phyloP scores from a whole-genome alignment of 2,888 invertebrate species.

The Trilocha varians region DNA sequence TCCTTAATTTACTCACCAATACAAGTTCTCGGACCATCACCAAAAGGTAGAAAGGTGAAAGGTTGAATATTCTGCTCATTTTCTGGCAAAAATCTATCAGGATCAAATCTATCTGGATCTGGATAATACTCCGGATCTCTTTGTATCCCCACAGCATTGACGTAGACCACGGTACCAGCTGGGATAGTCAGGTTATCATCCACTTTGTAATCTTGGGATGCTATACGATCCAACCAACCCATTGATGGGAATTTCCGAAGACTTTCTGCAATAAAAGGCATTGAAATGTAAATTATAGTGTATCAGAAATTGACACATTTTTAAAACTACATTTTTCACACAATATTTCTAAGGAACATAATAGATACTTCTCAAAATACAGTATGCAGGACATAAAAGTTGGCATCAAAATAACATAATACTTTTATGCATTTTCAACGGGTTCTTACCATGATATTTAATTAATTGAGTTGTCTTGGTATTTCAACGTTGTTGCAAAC shows the following conservation, averaged over 20 bases:
- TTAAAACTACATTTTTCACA: too few species aligned
- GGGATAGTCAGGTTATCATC: slow-evolving; percentile 25
- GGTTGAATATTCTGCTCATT: slow-evolving; percentile 43
- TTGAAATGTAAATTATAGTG: background rate
- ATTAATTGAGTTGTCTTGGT: too few species aligned
- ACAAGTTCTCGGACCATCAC: too few species aligned
- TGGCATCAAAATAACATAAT: too few species aligned
- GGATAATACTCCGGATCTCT: slow-evolving; percentile 56
- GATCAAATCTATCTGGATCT: slow-evolving; percentile 65
- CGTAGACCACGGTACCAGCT: slow-evolving; percentile 22
- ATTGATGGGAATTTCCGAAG: slow-evolving; percentile 24
- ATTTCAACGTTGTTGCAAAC: too few species aligned
- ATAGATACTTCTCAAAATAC: too few species aligned
- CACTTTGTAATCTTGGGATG: slow-evolving; percentile 18
- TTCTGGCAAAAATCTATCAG: slow-evolving; percentile 66
- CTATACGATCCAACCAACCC: slow-evolving; percentile 26
- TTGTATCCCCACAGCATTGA: slow-evolving; percentile 25
- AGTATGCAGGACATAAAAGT: too few species aligned
- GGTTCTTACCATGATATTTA: too few species aligned
- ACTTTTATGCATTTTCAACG: too few species aligned
- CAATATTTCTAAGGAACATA: too few species aligned
- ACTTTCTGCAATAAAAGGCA: slow-evolving; percentile 16
- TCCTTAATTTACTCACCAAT: too few species aligned
- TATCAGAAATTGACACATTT: too few species aligned
- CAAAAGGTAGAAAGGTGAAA: slow-evolving; percentile 45